Percentiles rank a stretch among this genome's conserved stretches.
phyloP scores from a whole-genome alignment of 2,797 vertebrate genomes.

The Menidia menidia region DNA sequence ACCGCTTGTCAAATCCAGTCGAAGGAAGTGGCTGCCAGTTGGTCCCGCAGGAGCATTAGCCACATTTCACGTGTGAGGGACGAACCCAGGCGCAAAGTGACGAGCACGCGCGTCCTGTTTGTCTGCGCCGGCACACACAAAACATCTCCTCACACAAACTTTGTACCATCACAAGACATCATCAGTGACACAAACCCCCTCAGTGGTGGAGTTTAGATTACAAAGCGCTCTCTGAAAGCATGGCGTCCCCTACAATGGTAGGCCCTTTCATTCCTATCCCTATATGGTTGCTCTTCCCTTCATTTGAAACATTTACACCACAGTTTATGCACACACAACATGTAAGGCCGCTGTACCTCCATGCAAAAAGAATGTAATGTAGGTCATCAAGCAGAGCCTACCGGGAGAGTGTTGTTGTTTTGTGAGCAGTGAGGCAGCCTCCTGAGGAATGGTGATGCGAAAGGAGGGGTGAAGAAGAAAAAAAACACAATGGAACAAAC shows the following conservation, averaged over 20 bases:
- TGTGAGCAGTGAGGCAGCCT: conserved; percentile 67
- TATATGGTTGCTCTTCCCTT: conserved; percentile 65
- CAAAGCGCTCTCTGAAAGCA: conserved; percentile 64
- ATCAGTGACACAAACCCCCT: conserved; percentile 60
- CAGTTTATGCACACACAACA: conserved; percentile 75
- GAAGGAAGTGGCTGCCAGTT: conserved; percentile 60
- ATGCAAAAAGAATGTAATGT: conserved; percentile 82
- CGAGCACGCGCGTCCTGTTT: conserved; percentile 33
- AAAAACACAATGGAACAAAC: conserved; percentile 80
- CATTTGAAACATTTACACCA: conserved; percentile 74
- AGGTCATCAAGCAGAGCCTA: conserved; percentile 80
- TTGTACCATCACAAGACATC: conserved; percentile 36
- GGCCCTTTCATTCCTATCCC: conserved; percentile 70
- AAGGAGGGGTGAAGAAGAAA: conserved; percentile 53
- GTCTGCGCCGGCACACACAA: conserved; percentile 34
- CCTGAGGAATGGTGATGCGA: conserved; percentile 70
- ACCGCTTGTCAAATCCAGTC: conserved; percentile 49
- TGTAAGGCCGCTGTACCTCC: conserved; percentile 73
- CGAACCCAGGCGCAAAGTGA: conserved; percentile 23
- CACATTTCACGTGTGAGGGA: conserved; percentile 67
- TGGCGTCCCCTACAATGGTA: conserved; percentile 58
- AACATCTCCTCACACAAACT: conserved; percentile 34
- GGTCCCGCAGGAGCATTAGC: conserved; percentile 67
- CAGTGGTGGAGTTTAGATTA: conserved; percentile 68
- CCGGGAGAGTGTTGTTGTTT: conserved; percentile 74